phyloP scores from a whole-genome alignment of 2,113 vertebrate genomes.

The Rhea pennata region DNA sequence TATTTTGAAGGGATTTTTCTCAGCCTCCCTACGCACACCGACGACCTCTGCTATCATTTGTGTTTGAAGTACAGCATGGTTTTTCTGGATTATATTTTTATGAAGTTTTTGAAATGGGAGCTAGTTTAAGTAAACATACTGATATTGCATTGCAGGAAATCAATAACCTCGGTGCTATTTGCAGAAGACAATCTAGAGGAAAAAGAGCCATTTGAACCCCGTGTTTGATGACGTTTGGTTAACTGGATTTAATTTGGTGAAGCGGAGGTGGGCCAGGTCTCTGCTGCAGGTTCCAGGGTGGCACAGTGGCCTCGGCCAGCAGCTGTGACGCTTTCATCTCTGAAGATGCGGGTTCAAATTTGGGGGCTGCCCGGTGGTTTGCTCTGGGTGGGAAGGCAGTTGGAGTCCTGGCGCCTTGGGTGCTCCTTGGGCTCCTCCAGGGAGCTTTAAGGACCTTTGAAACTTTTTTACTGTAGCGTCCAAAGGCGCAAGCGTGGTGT shows the following conservation, averaged over 20 bases:
- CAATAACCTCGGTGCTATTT: background rate
- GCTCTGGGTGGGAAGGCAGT: background rate
- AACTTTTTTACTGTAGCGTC: background rate
- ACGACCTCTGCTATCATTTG: background rate
- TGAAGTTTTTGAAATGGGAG: background rate
- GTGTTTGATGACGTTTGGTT: background rate
- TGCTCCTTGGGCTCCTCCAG: background rate
- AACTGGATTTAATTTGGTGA: conserved; percentile 9
- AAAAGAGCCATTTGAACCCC: background rate
- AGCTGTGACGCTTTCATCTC: background rate
- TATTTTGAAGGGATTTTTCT: background rate
- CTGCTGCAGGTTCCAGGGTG: background rate
- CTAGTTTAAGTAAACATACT: background rate
- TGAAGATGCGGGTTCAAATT: background rate
- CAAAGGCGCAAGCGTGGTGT: background rate
- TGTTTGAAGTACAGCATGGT: background rate
- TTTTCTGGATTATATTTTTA: background rate
- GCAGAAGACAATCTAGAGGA: background rate
- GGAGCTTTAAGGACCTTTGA: background rate
- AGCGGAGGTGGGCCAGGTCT: background rate
- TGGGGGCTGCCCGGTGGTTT: background rate
- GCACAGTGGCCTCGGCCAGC: background rate
- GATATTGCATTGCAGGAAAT: background rate
- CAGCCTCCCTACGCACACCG: fast-evolving
- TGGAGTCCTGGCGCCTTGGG: background rate